Evolutionary conservation across 2,888 invertebrate genomes (phyloP).

Genomic region (Chironomus tentans): DNA sequence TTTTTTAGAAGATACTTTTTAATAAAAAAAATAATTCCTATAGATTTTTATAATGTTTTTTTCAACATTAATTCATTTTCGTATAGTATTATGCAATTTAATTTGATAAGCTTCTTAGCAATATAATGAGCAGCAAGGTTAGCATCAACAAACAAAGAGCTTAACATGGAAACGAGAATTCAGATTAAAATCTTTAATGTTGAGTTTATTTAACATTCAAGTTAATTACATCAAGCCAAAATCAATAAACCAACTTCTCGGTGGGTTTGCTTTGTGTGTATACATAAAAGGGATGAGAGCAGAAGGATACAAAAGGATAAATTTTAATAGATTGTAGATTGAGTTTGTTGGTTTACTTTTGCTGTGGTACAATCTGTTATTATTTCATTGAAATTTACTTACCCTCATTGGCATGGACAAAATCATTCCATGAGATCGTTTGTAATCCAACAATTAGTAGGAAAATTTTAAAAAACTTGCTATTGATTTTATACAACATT

Average conservation of each 20-base stretch:
- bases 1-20: no score
- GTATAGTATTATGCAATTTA: no score
- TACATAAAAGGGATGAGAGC: neutral
- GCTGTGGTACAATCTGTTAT: neutral
- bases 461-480: neutral
- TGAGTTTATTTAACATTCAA: neutral
- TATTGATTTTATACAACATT: slow-evolving; percentile 13
- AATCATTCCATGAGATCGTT: neutral
- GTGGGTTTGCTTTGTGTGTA: neutral
- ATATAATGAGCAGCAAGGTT: no score
- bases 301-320: no score
- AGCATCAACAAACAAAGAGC: no score
- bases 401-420: slow-evolving; percentile 3
- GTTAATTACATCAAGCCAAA: neutral
- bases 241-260: neutral
- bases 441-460: slow-evolving; percentile 8
- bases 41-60: no score
- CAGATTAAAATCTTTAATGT: no score
- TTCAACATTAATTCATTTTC: no score
- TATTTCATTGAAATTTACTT: neutral
- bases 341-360: neutral
- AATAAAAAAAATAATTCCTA: no score
- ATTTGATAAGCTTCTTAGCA: no score
- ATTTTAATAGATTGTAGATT: no score
- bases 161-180: no score